Evolutionary conservation across 2,113 vertebrate genomes (phyloP), one percentile per base, ranked within the genome.

Genomic region (Psettodes erumei): DNA sequence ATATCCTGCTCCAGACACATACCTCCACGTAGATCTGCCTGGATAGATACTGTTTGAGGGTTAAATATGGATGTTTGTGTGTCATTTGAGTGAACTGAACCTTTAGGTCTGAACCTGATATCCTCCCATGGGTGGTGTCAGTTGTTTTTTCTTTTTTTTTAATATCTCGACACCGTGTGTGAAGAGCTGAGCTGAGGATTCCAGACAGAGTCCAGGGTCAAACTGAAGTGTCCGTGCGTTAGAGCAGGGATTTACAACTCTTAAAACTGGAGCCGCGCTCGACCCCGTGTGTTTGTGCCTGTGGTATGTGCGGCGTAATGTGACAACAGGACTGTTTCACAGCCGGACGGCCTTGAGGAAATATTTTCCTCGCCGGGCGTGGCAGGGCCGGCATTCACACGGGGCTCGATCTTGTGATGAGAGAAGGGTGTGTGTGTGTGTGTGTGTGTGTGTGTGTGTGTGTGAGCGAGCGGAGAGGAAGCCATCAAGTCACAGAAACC

Each of bases 361-460:
- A 79, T 78, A 67, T 82, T 82, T 85, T 75, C 59, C 53, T 64
- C 19, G 9, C 19, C 25, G 74, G 71, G 76, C 18, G 77, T 54
- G 70, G 8, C 25, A n/a, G 60, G 40, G 60, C 11, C 32, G 71
- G 66, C 78, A 88, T 72, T 79, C 74, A 77, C 66, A 60, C 38
- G 55, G 45, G 65, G 12, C 33, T 71, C 40, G 59, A 74, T 71
- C 84, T 82, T 72, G 79, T 81, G 83, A 79, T 77, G 76, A 72
- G 50, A 64, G 42, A 48, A 23, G 70, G 65, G 35, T 6, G 75
- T 71, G 64, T n/a, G n/a, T n/a, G n/a, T n/a, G n/a, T n/a, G n/a
- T n/a, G n/a, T n/a, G n/a, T n/a, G n/a, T n/a, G n/a, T n/a, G n/a
- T n/a, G n/a, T n/a, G n/a, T n/a, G n/a, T n/a, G n/a, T n/a, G n/a